These are phyloP conservation scores for Halichoeres trimaculatus DNA, from an alignment of 2,113 vertebrate species.

Conservation along the genomic window DNA sequence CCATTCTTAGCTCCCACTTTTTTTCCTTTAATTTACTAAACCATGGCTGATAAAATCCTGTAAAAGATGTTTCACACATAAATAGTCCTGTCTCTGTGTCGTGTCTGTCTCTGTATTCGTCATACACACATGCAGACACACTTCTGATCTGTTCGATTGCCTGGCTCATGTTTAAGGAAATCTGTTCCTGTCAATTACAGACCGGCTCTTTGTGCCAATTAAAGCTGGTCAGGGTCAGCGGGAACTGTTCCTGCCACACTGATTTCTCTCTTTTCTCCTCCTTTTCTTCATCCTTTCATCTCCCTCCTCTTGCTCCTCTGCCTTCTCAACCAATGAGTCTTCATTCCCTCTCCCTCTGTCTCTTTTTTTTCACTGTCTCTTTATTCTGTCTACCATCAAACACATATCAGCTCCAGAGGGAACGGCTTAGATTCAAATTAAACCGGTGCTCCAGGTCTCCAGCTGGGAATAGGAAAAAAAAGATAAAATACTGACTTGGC, in stretches of 20 bases:
- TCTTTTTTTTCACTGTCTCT: conserved; percentile 36
- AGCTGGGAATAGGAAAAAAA: conserved; percentile 66
- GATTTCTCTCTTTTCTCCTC: conserved; percentile 38
- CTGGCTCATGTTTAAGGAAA: conserved; percentile 45
- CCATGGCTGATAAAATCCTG: background rate
- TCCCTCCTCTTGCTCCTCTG: conserved; percentile 31
- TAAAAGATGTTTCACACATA: background rate
- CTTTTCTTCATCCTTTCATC: conserved; percentile 55
- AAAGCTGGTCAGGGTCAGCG: conserved; percentile 55
- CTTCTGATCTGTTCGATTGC: conserved; percentile 40
- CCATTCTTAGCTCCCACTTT: background rate
- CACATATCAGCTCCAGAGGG: conserved; percentile 61
- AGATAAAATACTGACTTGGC: conserved; percentile 65
- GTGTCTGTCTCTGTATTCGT: background rate
- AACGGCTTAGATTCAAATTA: conserved; percentile 77
- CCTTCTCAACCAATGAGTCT: conserved; percentile 37
- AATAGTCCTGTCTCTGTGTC: no score
- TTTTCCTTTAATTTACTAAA: background rate
- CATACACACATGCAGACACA: conserved; percentile 1
- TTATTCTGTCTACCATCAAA: conserved; percentile 72
- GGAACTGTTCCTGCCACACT: conserved; percentile 41
- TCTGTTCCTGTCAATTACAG: conserved; percentile 51
- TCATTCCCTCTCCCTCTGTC: conserved; percentile 32
- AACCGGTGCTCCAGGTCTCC: conserved; percentile 67
- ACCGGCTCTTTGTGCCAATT: conserved; percentile 53